Conservation (phyloP, 2,113 vertebrate genomes). For the Alaudala cheleensis region DNA sequence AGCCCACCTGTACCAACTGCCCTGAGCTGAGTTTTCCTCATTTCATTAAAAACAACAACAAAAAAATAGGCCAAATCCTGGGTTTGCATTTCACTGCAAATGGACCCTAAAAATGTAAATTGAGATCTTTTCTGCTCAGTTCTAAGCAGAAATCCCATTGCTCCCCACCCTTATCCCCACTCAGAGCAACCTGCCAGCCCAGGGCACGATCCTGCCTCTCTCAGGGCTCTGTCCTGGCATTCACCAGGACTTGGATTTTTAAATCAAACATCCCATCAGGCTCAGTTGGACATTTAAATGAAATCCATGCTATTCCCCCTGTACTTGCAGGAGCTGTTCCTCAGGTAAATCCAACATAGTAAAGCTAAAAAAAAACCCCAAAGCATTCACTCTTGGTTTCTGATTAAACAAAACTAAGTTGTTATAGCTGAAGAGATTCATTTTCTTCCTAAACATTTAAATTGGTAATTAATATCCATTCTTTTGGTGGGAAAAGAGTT, state of each 20-base stretch:
- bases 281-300: not conserved
- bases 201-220: not conserved
- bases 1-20: not conserved
- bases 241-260: not conserved
- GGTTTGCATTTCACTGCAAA: not conserved
- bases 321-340: not conserved
- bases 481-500: not conserved
- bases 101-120: not conserved
- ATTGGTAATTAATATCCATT: not conserved
- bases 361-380: not conserved
- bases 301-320: not conserved
- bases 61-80: not conserved
- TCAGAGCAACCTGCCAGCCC: not conserved
- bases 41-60: not conserved
- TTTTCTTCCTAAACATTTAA: not conserved
- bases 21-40: not conserved
- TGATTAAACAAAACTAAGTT: not conserved
- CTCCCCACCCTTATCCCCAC: not conserved
- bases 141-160: not conserved
- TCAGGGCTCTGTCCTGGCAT: not conserved
- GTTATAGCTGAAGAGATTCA: accelerated
- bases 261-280: not conserved
- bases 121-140: not conserved
- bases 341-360: not conserved
- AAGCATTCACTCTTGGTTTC: not conserved